Percentiles rank a stretch among this genome's conserved stretches.
phyloP scores from a whole-genome alignment of 2,888 invertebrate species.

The Chymomyza amoena region DNA sequence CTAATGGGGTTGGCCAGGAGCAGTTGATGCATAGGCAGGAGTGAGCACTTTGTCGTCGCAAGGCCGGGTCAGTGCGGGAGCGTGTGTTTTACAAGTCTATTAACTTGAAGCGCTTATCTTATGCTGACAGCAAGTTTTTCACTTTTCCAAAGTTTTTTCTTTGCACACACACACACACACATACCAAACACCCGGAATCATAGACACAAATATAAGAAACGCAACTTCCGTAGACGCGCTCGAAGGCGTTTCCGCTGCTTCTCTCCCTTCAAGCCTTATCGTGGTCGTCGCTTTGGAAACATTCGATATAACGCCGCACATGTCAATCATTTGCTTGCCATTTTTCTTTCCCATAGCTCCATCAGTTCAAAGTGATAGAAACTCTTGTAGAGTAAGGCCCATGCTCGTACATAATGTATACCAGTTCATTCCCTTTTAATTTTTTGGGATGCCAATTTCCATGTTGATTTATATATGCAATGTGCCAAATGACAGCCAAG shows the following conservation, averaged over 20 bases:
- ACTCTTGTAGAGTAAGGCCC: slow-evolving; percentile 9
- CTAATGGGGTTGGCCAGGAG: slow-evolving; percentile 19
- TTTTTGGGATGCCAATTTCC: background rate
- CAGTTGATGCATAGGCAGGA: slow-evolving; percentile 1
- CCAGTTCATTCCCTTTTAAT: slow-evolving; percentile 47
- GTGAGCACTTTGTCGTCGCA: background rate
- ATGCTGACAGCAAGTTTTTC: slow-evolving; percentile 77
- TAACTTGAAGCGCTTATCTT: slow-evolving; percentile 77
- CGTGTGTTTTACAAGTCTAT: slow-evolving; percentile 77
- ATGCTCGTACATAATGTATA: slow-evolving; percentile 63
- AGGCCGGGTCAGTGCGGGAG: slow-evolving; percentile 59
- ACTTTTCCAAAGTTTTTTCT: slow-evolving; percentile 69
- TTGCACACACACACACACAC: slow-evolving; percentile 25
- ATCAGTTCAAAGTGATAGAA: slow-evolving; percentile 34
- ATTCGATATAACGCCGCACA: slow-evolving; percentile 56
- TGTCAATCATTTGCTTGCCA: slow-evolving; percentile 75
- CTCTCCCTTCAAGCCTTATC: slow-evolving; percentile 44
- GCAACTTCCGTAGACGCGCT: slow-evolving; percentile 45
- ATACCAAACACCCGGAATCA: slow-evolving; percentile 21
- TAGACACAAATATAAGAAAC: slow-evolving; percentile 26
- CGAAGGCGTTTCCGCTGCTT: slow-evolving; percentile 55
- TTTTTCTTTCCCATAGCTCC: slow-evolving; percentile 48
- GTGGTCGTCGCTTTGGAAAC: slow-evolving; percentile 1
- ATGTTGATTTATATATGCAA: slow-evolving; percentile 11
- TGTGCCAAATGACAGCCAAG: background rate